phyloP scores from a whole-genome alignment of 2,888 invertebrate species.

The Bibio marci region DNA sequence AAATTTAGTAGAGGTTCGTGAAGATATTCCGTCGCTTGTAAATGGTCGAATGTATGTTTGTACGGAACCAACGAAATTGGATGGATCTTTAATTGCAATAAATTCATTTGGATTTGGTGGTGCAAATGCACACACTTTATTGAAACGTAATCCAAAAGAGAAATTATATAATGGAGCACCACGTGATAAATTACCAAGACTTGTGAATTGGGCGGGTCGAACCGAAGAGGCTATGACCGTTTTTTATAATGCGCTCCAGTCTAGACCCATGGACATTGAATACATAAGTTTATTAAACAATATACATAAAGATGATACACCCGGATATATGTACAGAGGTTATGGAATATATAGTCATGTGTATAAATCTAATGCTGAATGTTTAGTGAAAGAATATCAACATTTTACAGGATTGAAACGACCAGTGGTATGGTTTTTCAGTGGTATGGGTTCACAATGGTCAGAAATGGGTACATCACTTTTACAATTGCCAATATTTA shows the following conservation, averaged over 20 bases:
- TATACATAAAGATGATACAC: slow-evolving; percentile 32
- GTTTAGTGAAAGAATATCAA: background rate
- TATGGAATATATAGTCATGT: slow-evolving; percentile 33
- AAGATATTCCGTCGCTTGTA: slow-evolving; percentile 36
- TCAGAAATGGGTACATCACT: slow-evolving; percentile 57
- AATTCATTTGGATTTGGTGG: slow-evolving; percentile 85
- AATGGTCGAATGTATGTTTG: slow-evolving; percentile 47
- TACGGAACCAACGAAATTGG: slow-evolving; percentile 48
- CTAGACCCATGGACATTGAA: slow-evolving; percentile 37
- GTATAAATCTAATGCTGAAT: background rate
- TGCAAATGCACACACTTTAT: slow-evolving; percentile 51
- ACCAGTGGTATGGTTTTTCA: slow-evolving; percentile 39
- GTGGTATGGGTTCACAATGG: slow-evolving; percentile 76
- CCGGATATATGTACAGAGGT: slow-evolving; percentile 51
- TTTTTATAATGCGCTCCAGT: slow-evolving; percentile 40
- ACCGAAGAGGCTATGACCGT: slow-evolving; percentile 49
- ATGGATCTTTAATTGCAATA: slow-evolving; percentile 49
- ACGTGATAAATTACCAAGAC: slow-evolving; percentile 41
- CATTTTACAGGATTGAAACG: background rate
- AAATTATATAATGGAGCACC: slow-evolving; percentile 42
- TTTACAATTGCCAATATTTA: slow-evolving; percentile 50
- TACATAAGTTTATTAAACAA: slow-evolving; percentile 35
- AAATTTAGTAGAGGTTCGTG: slow-evolving; percentile 43
- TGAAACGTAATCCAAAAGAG: slow-evolving; percentile 39
- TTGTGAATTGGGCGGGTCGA: slow-evolving; percentile 54